A percentile compares a stretch with the other conserved stretches of the same genome.
These are phyloP conservation scores for Chalcis sispes DNA, from an alignment of 2,888 invertebrate species.

Conservation along the genomic window DNA sequence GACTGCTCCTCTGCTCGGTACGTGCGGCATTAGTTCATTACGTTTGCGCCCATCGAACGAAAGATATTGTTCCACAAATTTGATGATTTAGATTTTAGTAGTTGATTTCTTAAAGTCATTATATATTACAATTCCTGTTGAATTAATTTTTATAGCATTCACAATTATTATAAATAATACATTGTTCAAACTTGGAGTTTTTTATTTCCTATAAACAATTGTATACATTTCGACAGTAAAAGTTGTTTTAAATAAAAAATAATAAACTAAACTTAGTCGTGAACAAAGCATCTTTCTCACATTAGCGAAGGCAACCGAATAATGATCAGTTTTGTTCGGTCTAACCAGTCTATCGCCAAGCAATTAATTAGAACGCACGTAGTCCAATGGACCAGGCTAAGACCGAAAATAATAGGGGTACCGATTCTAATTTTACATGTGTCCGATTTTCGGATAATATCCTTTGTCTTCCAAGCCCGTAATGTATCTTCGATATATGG, in stretches of 20 bases:
- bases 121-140: no score
- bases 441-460: constrained; percentile 49
- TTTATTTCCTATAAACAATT: no score
- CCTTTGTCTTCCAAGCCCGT: constrained; percentile 25
- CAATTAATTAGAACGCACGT: constrained; percentile 37
- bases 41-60: no score
- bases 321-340: constrained; percentile 49
- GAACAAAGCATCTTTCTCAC: constrained; percentile 26
- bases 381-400: constrained; percentile 6
- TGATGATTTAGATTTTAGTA: no score
- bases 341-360: constrained; percentile 27
- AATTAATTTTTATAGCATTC: no score
- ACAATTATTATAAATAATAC: no score
- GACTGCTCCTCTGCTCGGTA: no score
- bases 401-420: constrained; percentile 50
- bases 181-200: no score
- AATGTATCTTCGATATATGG: constrained; percentile 30
- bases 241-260: neutral
- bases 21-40: no score
- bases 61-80: no score
- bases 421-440: constrained; percentile 48
- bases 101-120: no score
- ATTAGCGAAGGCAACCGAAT: constrained; percentile 40
- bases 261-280: constrained; percentile 18
- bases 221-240: no score